These are phyloP conservation scores for Tortrix viridana DNA, from an alignment of 2,888 invertebrate genomes.

Conservation along the genomic window DNA sequence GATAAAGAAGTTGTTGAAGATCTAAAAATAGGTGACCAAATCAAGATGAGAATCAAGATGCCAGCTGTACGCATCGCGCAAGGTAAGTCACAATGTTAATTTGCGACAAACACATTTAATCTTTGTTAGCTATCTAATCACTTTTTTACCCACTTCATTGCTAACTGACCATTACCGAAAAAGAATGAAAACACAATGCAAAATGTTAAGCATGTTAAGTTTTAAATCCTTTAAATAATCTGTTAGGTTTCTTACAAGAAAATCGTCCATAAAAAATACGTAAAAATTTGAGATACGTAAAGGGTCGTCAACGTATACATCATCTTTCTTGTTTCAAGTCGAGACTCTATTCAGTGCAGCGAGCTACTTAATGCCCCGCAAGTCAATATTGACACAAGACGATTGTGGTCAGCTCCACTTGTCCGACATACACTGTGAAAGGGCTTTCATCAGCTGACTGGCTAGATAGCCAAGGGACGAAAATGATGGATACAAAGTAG, in stretches of 20 bases:
- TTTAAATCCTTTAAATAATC: neutral
- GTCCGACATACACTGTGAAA: conserved; percentile 65
- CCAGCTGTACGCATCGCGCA: conserved; percentile 98
- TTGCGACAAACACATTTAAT: conserved; percentile 15
- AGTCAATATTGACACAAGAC: conserved; percentile 74
- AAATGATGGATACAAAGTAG: conserved; percentile 9
- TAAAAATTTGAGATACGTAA: conserved; percentile 20
- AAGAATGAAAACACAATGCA: conserved; percentile 3
- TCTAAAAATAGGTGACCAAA: conserved; percentile 83
- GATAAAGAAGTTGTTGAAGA: conserved; percentile 76
- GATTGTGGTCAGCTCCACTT: conserved; percentile 69
- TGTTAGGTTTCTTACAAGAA: conserved; percentile 14
- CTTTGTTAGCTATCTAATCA: neutral
- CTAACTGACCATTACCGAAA: neutral
- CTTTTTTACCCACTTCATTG: conserved; percentile 3
- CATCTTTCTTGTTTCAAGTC: conserved; percentile 47
- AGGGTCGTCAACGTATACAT: conserved; percentile 58
- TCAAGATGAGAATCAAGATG: conserved; percentile 99
- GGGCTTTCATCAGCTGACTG: conserved; percentile 37
- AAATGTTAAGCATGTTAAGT: neutral
- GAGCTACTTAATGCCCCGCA: conserved; percentile 78
- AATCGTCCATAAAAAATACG: conserved; percentile 10
- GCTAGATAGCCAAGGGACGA: conserved; percentile 27
- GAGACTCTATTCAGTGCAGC: conserved; percentile 72
- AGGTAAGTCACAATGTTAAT: conserved; percentile 86